Evolutionary conservation across 2,797 vertebrate species (phyloP), one percentile per base, ranked within the genome.

Genomic region (Pantherophis vulpinus): DNA sequence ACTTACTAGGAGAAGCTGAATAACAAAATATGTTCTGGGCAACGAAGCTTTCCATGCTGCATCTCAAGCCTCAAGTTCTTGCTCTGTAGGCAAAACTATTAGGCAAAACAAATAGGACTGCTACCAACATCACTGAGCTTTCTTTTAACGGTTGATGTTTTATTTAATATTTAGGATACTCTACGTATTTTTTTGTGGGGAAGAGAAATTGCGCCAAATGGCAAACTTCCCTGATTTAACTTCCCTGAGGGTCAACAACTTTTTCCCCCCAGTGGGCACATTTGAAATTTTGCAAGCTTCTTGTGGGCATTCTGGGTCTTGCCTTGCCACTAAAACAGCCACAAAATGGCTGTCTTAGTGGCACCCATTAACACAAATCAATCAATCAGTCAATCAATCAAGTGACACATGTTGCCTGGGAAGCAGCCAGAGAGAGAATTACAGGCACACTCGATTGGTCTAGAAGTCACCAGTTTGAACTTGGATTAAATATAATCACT

Each of bases 1-100:
- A 47, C 92, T 90, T 95, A 56, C 0, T 0, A 51, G 54, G 92
- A 94, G 90, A 95, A 91, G 5, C 66, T 88, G 86, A 92, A 88
- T 13, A 89, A 74, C 91, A 88, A 91, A 95, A 51, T 95, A 63
- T 20, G 9, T 51, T 66, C 1, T 55, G 18, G 32, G 20, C 47
- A 61, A 16, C 1, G 13, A 59, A 91, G 47, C 23, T 91, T 87
- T 27, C n/a, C 9, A 9, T 58, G 37, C 37, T 0, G 2, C 20
- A 51, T 37, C 14, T 23, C n/a, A 87, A 87, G 14, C 66, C 61
- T 58, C 32, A 37, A 54, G 42, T 37, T 86, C 29, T 74, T 59
- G 54, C 63, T 66, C 87, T 47, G 59, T 79, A 88, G 20, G 37
- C 25, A 83, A 42, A 83, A 47, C 37, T 23, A 11, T 83, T 42